Base-by-base conservation (phyloP, 2,797 vertebrate genomes). In the Darevskia nairensis region DNA sequence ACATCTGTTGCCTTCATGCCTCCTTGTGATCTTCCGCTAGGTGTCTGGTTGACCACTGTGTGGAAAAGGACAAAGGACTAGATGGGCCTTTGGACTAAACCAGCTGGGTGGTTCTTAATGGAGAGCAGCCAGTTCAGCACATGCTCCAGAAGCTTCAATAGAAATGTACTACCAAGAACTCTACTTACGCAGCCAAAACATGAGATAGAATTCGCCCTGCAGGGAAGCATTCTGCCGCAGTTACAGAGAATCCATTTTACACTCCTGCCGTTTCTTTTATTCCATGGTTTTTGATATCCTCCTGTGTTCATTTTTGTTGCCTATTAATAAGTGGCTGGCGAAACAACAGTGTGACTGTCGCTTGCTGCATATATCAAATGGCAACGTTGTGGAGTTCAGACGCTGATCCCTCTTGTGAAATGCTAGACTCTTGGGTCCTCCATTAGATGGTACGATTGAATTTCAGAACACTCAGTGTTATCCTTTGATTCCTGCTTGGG, bases 341-440 rank as follows among this genome's bases (percentile, higher is more conserved):
- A 80, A 88, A 88, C 87, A 85, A 76, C 13, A 44, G 61, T 86
- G 89, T 66, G 66, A 80, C 88, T 80, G 84, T 89, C 91, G 87
- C 84, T 92, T 83, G 75, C 64, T 80, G 75, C 41, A 86, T 0
- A 0, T 84, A 90, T 81, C 86, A 79, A 81, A 76, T 80, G 41
- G 50, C 78, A 13, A 86, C 92, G 91, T 92, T 55, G n/a, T 1
- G 74, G 25, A 41, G 81, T 82, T 55, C 86, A 76, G 90, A 55
- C 76, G 90, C 88, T 88, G 71, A 90, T 91, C 80, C 59, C 84
- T 83, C 27, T 69, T 93, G 84, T 89, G 87, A 71, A 86, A 89
- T 5, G 0, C 71, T 83, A 77, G 32, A 89, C 29, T 76, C 61
- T 71, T 6, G 75, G 64, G 64, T 81, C 41, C 46, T 68, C 17